A percentile compares a stretch with the other conserved stretches of the same genome.
phyloP scores from a whole-genome alignment of 2,888 invertebrate genomes.

The Agonum fuliginosum region DNA sequence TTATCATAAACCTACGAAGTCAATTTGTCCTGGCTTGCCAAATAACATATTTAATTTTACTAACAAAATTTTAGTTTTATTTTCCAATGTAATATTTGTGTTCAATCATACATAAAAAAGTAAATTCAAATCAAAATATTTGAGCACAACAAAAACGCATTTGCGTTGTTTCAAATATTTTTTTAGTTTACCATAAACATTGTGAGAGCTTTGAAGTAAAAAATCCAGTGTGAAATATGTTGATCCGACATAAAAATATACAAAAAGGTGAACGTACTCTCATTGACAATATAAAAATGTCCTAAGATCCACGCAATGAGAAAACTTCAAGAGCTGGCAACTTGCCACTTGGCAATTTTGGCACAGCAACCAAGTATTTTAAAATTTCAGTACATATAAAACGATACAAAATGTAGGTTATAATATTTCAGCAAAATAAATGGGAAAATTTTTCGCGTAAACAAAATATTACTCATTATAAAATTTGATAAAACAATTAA shows the following conservation, averaged over 20 bases:
- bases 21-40: neutral
- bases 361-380: slow-evolving; percentile 6
- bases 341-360: slow-evolving; percentile 20
- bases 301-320: slow-evolving; percentile 20
- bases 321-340: slow-evolving; percentile 25
- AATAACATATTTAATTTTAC: slow-evolving; percentile 26
- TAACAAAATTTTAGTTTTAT: neutral
- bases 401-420: slow-evolving; percentile 21
- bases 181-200: slow-evolving; percentile 1
- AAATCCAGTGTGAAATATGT: neutral
- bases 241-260: neutral
- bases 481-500: slow-evolving; percentile 17
- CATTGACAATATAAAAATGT: slow-evolving; percentile 31
- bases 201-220: neutral
- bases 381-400: slow-evolving; percentile 26
- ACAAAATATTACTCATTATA: neutral
- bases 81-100: slow-evolving; percentile 6
- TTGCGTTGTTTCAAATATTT: slow-evolving; percentile 19
- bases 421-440: slow-evolving; percentile 13
- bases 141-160: neutral
- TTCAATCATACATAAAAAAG: neutral
- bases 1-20: neutral
- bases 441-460: slow-evolving; percentile 4
- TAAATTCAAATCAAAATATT: slow-evolving; percentile 1
- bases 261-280: slow-evolving; percentile 40